Percentiles rank a stretch among this genome's conserved stretches.
These are phyloP conservation scores for Bos javanicus DNA, from an alignment of 2,113 vertebrate genomes.

Conservation along the genomic window DNA sequence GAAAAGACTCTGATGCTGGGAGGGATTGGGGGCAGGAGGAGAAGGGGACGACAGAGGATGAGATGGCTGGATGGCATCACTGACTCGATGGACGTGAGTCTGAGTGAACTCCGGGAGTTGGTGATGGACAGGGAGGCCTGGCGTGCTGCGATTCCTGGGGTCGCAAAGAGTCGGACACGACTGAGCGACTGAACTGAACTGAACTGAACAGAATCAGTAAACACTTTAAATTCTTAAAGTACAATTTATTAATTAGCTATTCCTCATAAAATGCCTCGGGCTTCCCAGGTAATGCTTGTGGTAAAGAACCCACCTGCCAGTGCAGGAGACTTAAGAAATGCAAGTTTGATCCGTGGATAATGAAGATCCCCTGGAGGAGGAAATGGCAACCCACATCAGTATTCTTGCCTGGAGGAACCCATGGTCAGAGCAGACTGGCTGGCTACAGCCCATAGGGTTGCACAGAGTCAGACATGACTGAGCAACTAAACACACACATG, in stretches of 20 bases:
- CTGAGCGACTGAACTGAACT: too few relatives aligned
- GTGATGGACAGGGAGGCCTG: too few relatives aligned
- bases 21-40: too few relatives aligned
- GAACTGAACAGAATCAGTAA: not conserved
- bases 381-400: not conserved
- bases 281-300: not conserved
- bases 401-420: not conserved
- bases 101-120: too few relatives aligned
- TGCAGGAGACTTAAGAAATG: not conserved
- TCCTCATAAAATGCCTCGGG: not conserved
- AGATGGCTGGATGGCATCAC: too few relatives aligned
- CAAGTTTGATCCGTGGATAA: not conserved
- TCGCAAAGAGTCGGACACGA: fast-evolving
- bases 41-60: too few relatives aligned
- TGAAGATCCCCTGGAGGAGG: not conserved
- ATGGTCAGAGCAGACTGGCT: not conserved
- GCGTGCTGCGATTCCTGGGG: fast-evolving
- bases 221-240: not conserved
- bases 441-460: not conserved
- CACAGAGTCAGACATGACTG: not conserved
- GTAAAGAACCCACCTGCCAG: not conserved
- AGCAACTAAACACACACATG: not conserved
- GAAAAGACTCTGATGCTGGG: too few relatives aligned
- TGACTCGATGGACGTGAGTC: too few relatives aligned
- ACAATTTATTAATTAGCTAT: not conserved